Percentiles rank a stretch among this genome's conserved stretches.
Conservation (phyloP, 2,888 invertebrate species). For the Archaeoteleia sp. region DNA sequence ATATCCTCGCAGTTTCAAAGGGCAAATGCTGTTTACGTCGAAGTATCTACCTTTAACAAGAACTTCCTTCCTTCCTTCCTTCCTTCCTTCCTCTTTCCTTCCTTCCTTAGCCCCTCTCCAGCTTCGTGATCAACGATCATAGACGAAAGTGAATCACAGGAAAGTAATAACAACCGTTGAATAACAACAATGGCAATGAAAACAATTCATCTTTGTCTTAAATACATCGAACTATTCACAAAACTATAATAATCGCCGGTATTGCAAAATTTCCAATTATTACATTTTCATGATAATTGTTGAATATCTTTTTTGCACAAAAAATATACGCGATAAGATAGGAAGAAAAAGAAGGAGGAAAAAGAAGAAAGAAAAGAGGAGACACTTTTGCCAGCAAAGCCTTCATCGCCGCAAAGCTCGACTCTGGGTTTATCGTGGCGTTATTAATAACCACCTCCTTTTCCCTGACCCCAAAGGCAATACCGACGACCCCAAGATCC, state of each 20-base stretch:
- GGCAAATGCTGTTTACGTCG: slow-evolving; percentile 41
- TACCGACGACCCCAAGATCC: slow-evolving; percentile 56
- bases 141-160: slow-evolving; percentile 35
- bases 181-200: neutral
- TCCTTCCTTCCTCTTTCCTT: slow-evolving; percentile 33
- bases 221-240: too few relatives aligned
- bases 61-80: slow-evolving; percentile 18
- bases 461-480: slow-evolving; percentile 53
- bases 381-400: slow-evolving; percentile 63
- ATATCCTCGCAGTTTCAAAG: slow-evolving; percentile 35
- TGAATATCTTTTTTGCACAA: neutral
- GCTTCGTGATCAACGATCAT: too few relatives aligned
- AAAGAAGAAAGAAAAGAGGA: slow-evolving; percentile 44
- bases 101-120: slow-evolving; percentile 39
- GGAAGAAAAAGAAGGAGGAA: slow-evolving; percentile 36
- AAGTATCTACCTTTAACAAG: slow-evolving; percentile 45
- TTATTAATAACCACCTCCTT: slow-evolving; percentile 65
- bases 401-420: slow-evolving; percentile 65
- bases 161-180: slow-evolving; percentile 7
- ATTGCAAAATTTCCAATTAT: neutral
- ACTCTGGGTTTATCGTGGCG: slow-evolving; percentile 65
- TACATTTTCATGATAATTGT: slow-evolving; percentile 4
- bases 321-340: slow-evolving; percentile 12
- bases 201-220: slow-evolving; percentile 9
- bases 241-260: too few relatives aligned